A percentile compares a stretch with the other conserved stretches of the same genome.
These are phyloP conservation scores for Melanostoma scalare DNA, from an alignment of 2,888 invertebrate genomes.

Conservation along the genomic window DNA sequence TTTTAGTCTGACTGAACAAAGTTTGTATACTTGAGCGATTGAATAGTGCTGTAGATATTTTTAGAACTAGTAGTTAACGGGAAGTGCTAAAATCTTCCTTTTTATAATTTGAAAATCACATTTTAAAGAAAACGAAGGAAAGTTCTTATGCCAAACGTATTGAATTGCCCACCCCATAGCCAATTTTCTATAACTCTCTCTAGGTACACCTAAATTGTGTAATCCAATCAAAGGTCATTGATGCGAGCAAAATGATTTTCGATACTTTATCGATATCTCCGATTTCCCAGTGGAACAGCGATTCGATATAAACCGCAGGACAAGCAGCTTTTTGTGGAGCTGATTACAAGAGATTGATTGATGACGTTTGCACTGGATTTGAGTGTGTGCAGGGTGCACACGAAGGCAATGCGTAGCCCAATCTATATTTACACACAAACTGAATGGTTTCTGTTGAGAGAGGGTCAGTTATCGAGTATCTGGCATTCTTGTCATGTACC, in stretches of 20 bases:
- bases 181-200: too few species aligned
- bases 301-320: slow-evolving; percentile 33
- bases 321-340: slow-evolving; percentile 65
- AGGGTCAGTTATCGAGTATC: slow-evolving; percentile 70
- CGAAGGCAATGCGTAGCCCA: slow-evolving; percentile 52
- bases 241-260: slow-evolving; percentile 54
- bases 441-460: slow-evolving; percentile 27
- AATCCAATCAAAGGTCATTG: slow-evolving; percentile 35
- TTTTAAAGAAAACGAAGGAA: too few species aligned
- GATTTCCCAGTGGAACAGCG: slow-evolving; percentile 41
- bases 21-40: too few species aligned
- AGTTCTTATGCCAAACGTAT: too few species aligned
- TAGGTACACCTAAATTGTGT: slow-evolving; percentile 8
- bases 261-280: slow-evolving; percentile 55
- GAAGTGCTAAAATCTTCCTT: too few species aligned
- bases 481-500: slow-evolving; percentile 65
- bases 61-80: too few species aligned
- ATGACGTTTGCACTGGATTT: slow-evolving; percentile 44
- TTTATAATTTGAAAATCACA: too few species aligned
- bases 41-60: too few species aligned
- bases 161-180: too few species aligned
- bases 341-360: slow-evolving; percentile 67
- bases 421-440: slow-evolving; percentile 1
- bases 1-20: too few species aligned
- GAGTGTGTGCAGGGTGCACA: slow-evolving; percentile 2